Evolutionary conservation across 2,888 invertebrate species (phyloP).

Genomic region (Laothoe populi): DNA sequence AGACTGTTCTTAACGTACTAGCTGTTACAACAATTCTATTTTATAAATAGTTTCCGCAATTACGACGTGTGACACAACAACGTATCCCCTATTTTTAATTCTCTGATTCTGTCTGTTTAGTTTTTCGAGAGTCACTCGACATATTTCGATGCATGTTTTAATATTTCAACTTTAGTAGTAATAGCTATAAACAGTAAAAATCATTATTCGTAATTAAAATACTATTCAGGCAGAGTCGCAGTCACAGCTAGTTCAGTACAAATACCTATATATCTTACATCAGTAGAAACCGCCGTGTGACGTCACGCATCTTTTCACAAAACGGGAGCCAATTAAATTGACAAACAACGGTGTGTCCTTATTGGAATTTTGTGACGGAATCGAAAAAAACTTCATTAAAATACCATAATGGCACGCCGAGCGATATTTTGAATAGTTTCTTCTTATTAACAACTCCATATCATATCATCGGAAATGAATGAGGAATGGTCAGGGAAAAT

Average conservation of each 20-base stretch:
- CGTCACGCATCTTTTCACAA: slow-evolving; percentile 16
- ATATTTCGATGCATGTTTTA: too few relatives aligned
- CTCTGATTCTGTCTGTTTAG: too few relatives aligned
- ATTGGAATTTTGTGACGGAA: slow-evolving; percentile 34
- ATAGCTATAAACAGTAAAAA: too few relatives aligned
- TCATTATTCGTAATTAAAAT: too few relatives aligned
- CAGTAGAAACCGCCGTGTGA: slow-evolving; percentile 15
- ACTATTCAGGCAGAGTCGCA: too few relatives aligned
- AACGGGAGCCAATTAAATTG: slow-evolving; percentile 38
- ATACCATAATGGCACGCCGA: slow-evolving; percentile 34
- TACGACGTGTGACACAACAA: too few relatives aligned
- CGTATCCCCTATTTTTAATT: too few relatives aligned
- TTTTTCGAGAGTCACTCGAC: too few relatives aligned
- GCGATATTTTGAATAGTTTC: slow-evolving; percentile 12
- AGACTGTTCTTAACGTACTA: too few relatives aligned
- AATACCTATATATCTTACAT: background rate
- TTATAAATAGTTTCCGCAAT: too few relatives aligned
- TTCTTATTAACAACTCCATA: slow-evolving; percentile 4
- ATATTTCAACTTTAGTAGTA: too few relatives aligned
- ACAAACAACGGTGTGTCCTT: slow-evolving; percentile 34
- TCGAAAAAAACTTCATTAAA: slow-evolving; percentile 44
- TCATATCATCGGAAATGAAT: slow-evolving; percentile 1
- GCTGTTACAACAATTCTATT: too few relatives aligned
- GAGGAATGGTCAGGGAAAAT: slow-evolving; percentile 14
- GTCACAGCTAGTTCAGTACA: background rate